Evolutionary conservation across 2,888 invertebrate genomes (phyloP).

Genomic region (Drosophila phalerata): DNA sequence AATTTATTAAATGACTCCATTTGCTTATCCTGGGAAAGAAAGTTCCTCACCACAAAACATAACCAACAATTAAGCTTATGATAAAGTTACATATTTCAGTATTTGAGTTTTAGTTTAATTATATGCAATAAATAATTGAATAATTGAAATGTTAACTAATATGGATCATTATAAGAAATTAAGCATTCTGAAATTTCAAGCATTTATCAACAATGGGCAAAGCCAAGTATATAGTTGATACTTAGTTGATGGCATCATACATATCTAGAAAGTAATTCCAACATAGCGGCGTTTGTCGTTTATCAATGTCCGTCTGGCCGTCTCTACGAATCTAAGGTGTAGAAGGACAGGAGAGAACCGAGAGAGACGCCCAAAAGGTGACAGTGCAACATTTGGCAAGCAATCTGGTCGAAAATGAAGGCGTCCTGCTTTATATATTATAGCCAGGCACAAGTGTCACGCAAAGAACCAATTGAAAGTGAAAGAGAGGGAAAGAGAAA

Average conservation of each 20-base stretch:
- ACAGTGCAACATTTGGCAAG: constrained; percentile 48
- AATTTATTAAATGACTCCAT: too few species aligned
- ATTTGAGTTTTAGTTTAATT: background rate
- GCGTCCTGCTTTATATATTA: constrained; percentile 6
- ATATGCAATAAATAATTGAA: background rate
- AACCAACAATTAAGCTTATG: background rate
- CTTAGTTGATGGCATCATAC: constrained; percentile 27
- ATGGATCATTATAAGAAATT: background rate
- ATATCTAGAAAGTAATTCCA: constrained; percentile 17
- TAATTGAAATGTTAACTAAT: background rate
- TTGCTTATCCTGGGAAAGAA: background rate
- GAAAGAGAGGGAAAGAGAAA: background rate
- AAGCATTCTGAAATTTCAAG: background rate
- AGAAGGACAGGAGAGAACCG: background rate
- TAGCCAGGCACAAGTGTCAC: constrained; percentile 13
- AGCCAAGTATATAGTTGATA: background rate
- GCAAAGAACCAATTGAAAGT: background rate
- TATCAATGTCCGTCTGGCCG: constrained; percentile 51
- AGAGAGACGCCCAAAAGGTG: constrained; percentile 29
- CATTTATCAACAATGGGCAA: constrained; percentile 1
- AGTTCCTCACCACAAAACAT: background rate
- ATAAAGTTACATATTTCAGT: background rate
- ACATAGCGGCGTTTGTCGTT: constrained; percentile 33
- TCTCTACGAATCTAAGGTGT: background rate
- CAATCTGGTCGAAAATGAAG: constrained; percentile 30